phyloP scores from a whole-genome alignment of 2,113 vertebrate genomes.

The Pimephales promelas region DNA sequence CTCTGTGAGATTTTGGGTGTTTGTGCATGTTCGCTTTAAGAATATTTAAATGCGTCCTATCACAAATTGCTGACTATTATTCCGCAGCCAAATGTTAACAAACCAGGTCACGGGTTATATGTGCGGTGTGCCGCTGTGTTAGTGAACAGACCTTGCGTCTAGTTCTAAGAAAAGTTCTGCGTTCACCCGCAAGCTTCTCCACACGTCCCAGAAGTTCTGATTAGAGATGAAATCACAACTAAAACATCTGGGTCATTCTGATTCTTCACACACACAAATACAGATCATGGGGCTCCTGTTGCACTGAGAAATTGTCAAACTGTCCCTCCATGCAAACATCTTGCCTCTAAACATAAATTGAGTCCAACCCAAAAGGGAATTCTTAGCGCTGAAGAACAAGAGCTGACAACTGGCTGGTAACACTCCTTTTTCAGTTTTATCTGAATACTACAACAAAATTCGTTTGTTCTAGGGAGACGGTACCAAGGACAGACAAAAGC shows the following conservation, averaged over 20 bases:
- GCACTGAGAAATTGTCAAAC: neutral
- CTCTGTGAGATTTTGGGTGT: neutral
- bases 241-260: conserved; percentile 64
- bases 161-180: conserved; percentile 29
- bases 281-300: neutral
- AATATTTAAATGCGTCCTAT: neutral
- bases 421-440: neutral
- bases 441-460: neutral
- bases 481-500: conserved; percentile 1
- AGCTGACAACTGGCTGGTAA: conserved; percentile 1
- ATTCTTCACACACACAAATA: conserved; percentile 21
- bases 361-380: neutral
- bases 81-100: conserved; percentile 19
- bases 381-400: too few relatives aligned
- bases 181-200: neutral
- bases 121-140: conserved; percentile 2
- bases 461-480: neutral
- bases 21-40: neutral
- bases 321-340: neutral
- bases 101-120: conserved; percentile 27
- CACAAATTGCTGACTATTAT: conserved; percentile 8
- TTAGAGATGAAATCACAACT: conserved; percentile 61
- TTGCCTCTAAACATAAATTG: neutral
- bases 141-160: neutral
- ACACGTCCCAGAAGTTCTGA: conserved; percentile 47